Evolutionary conservation across 2,797 vertebrate genomes (phyloP).

Genomic region (Rhinichthys osculus): DNA sequence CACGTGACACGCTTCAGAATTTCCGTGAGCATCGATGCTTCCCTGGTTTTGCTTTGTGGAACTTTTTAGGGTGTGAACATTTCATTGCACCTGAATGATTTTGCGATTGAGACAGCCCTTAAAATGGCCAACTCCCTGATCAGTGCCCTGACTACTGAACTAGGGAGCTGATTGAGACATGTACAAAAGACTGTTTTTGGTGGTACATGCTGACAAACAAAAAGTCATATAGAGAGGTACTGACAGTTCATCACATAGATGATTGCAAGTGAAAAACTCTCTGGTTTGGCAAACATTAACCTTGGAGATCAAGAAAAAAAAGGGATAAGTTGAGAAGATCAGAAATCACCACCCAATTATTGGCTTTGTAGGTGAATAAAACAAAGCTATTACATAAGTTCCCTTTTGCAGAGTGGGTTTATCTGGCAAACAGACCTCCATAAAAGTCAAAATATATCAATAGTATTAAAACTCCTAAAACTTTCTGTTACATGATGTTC

Average conservation of each 20-base stretch:
- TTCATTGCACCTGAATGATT: background rate
- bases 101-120: background rate
- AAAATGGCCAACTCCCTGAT: background rate
- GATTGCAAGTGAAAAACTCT: background rate
- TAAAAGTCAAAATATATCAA: background rate
- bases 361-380: background rate
- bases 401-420: background rate
- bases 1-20: background rate
- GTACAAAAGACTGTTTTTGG: background rate
- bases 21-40: background rate
- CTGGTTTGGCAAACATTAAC: background rate
- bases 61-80: background rate
- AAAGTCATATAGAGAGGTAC: background rate
- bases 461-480: background rate
- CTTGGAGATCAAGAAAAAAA: background rate
- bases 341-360: background rate
- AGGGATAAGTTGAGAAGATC: background rate
- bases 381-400: background rate
- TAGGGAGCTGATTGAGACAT: background rate
- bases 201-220: background rate
- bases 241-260: background rate
- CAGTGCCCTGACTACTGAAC: background rate
- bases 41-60: background rate
- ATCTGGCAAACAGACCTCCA: background rate
- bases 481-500: background rate